Evolutionary conservation across 2,888 invertebrate genomes (phyloP), one percentile per base, ranked within the genome.

Genomic region (Anaspis maculata): DNA sequence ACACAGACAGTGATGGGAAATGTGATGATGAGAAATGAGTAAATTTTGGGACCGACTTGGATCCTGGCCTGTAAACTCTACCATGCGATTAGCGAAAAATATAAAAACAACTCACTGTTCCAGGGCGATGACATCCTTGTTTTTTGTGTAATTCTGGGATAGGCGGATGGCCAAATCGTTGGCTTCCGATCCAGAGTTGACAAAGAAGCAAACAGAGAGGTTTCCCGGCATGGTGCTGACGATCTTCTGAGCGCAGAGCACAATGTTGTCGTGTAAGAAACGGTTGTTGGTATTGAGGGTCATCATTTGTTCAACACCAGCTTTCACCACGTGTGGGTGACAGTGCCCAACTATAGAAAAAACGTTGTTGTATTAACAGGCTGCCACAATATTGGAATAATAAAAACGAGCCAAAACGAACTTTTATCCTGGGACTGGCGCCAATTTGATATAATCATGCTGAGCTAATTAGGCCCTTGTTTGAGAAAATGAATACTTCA

Each of bases 261-360:
- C 92, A 42, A 98, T 70, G 61, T 95, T 90, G 62, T 97, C 95
- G 62, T 97, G 96, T 7, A 98, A 77, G 62, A 92, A 98, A 21
- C 98, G 82, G 59, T 85, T 89, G 71, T 98, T 98, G 26, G 97
- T 98, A 51, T 86, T 91, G 51, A 97, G 76, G 2, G 83, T 67
- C 10, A 81, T 76, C 87, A 97, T 90, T 72, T 98, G 98, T 34
- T 85, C 76, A 39, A 79, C 75, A 2, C 89, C 94, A 1, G 92
- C 92, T 56, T 83, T 77, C 1, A 94, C 94, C 12, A 98, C 96
- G 45, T 81, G 77, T 0, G 94, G 92, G 64, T 98, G 94, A 57
- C 96, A 95, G 67, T 98, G 98, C 1, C 98, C 98, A 56, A 98
- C 97, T 97, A 69, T 6, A n/a, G n/a, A n/a, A n/a, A n/a, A n/a